Base-by-base conservation (phyloP, 2,797 vertebrate genomes). In the Atherinosoma microstoma region DNA sequence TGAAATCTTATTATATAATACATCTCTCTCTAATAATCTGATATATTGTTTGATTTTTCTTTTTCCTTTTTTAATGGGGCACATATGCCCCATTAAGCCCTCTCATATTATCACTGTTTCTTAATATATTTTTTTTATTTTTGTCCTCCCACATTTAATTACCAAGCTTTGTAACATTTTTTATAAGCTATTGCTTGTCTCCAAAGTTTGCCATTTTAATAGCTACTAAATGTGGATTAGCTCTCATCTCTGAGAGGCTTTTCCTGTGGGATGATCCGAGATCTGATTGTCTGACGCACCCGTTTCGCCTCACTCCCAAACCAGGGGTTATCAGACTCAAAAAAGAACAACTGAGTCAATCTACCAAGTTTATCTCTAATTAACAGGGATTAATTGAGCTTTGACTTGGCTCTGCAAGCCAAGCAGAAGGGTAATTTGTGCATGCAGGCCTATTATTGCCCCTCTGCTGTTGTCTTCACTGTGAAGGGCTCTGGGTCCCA, bases 361-460 rank as follows among this genome's bases (percentile, higher is more conserved):
- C 89, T 89, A 77, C 54, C 53, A 78, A 91, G 82, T 93, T 92
- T 91, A 94, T 93, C 89, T 80, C 89, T 92, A 89, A 94, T 94
- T 93, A 93, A 87, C 85, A 79, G 59, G 12, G 86, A 92, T 92
- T 92, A 93, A 89, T 87, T 91, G 87, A 89, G 90, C 83, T 86
- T 88, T 87, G 84, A 87, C 83, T 88, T 83, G 20, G 24, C 83
- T 82, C 78, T 62, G 73, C 75, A 89, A 89, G 67, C 82, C 82
- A 84, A 84, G 87, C 82, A 85, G 82, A 91, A 84, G 87, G 64
- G 79, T 76, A 84, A 85, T 91, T 82, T 89, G 79, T 86, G 82
- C 87, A 86, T 59, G 58, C 73, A 77, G 83, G 83, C 69, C 76
- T 75, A 35, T 84, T 83, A 82, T 84, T 85, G 80, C 84, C 86